Base-by-base conservation (phyloP, 2,797 vertebrate genomes). In the Periparus ater region DNA sequence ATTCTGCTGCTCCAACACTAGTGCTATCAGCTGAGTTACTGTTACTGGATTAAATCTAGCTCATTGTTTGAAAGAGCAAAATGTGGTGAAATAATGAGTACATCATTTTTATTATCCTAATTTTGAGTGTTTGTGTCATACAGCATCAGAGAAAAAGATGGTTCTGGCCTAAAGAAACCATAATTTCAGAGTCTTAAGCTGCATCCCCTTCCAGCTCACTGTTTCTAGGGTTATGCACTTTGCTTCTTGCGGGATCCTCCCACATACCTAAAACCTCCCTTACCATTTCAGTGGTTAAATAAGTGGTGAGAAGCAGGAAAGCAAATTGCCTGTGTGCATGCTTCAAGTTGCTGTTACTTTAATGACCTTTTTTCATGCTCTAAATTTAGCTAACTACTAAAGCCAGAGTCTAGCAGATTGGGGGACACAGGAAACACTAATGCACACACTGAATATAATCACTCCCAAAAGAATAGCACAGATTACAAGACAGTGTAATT, bases 381-480 rank as follows among this genome's bases (percentile, higher is more conserved):
- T 94, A 95, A 94, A 94, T 97, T 95, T 85, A 96, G 91, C 84
- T 45, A 62, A 53, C 57, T 70, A 34, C 81, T 48, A 4, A 80
- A 92, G 73, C 57, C 54, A 73, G 45, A 95, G 70, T 73, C 70
- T 68, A 38, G 88, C 85, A 90, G 82, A 47, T 8, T 58, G 3
- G 3, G 45, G 17, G 30, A 85, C 73, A 93, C 32, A 44, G 66
- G 92, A 89, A 94, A 88, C 48, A 53, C 15, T 32, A 27, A 81
- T 19, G 60, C 76, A 89, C 58, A 85, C 50, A 63, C 34, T 51
- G 38, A 15, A 51, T 19, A 66, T 38, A 67, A 67, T 42, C 54
- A 60, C 54, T 75, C 83, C 78, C 74, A 65, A 62, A 92, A 95
- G 48, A 90, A 91, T 36, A 85, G 82, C 21, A 86, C 54, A 89